Base-by-base conservation (phyloP, 2,797 vertebrate genomes). In the Miichthys miiuy region DNA sequence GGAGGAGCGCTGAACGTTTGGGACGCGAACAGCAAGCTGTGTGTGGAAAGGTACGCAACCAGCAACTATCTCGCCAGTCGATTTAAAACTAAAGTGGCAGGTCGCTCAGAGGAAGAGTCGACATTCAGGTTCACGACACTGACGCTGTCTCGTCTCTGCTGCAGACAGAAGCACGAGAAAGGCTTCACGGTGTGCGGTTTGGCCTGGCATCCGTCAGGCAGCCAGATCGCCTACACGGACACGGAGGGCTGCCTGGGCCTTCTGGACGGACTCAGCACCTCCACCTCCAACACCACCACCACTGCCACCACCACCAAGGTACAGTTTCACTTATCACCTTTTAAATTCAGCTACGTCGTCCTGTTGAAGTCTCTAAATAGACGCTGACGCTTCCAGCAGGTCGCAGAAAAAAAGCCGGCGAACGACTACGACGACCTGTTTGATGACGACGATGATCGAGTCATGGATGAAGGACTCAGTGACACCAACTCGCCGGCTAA, bases 91-190 rank as follows among this genome's bases (percentile, higher is more conserved):
- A 16, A 16, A 13, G 8, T 18, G 27, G 27, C n/a, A n/a, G n/a
- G n/a, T n/a, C n/a, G n/a, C n/a, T n/a, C n/a, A n/a, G n/a, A n/a
- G n/a, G n/a, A n/a, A n/a, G 25, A 25, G 25, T 25, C 25, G 25
- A 25, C n/a, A n/a, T n/a, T 27, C 30, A 34, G 30, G 30, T 34
- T 34, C 1, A 34, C 46, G 38, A 0, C 12, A 44, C 5, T 75
- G 3, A 55, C 2, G 12, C 17, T 57, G 11, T 60, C 1, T 67
- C 0, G 12, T 71, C 47, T 51, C 1, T 85, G 87, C 84, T 80
- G 75, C 87, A 99, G 98, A 80, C 96, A 97, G 89, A 98, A 97
- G 63, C 97, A 99, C 9, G 97, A 99, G 83, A 99, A 97, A 83
- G 95, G 95, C 34, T 98, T 97, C 91, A 95, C 96, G 0, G 93